Conservation (phyloP, 2,113 vertebrate species). For the Semnornis frantzii region DNA sequence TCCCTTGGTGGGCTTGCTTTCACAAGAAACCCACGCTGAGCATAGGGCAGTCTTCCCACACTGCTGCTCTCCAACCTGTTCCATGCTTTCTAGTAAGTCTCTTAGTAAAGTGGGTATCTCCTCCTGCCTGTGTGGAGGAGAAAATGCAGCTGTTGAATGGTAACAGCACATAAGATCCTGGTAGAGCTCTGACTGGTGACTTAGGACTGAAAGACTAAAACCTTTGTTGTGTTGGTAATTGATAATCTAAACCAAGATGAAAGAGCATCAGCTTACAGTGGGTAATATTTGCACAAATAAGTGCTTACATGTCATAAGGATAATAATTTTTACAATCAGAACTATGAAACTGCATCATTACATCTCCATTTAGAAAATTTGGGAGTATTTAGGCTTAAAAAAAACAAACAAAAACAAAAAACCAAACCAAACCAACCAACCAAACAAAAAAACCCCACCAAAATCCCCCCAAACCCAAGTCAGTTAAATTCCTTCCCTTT, state of each 20-base stretch:
- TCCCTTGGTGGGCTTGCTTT: neutral
- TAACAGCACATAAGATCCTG: neutral
- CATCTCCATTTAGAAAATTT: neutral
- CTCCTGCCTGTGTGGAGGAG: neutral
- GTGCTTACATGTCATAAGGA: neutral
- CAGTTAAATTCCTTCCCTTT: neutral
- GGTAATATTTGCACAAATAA: neutral
- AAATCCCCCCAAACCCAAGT: no score
- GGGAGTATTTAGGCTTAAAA: neutral
- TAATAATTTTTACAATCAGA: neutral
- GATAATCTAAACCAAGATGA: neutral
- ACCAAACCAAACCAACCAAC: neutral
- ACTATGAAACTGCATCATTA: neutral
- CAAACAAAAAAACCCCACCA: neutral
- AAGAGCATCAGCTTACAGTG: neutral
- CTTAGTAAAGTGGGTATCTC: neutral
- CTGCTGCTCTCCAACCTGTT: neutral
- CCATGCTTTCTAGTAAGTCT: neutral
- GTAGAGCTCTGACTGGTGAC: neutral
- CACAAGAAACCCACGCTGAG: neutral
- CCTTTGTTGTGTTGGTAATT: accelerated
- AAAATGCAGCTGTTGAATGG: neutral
- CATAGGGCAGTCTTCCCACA: neutral
- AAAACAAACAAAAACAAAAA: no score
- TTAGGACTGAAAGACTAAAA: neutral